Evolutionary conservation across 2,113 vertebrate species (phyloP).

Genomic region (Calypte anna): DNA sequence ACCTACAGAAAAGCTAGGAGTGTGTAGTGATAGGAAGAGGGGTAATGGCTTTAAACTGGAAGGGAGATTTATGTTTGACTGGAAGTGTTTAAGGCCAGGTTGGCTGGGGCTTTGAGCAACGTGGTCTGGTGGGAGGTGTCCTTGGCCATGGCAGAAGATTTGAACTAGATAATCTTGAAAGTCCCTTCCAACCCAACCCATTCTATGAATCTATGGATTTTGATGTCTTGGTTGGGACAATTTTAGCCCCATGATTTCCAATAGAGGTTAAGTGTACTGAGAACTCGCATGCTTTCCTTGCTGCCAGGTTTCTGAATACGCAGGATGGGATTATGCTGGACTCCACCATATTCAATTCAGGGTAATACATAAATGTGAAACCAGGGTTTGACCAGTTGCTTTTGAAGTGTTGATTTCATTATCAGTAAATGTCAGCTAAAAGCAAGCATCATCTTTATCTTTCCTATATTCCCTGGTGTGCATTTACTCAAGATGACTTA

Average conservation of each 20-base stretch:
- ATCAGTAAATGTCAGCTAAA: background rate
- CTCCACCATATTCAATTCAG: background rate
- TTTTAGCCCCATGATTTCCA: background rate
- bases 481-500: background rate
- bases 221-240: background rate
- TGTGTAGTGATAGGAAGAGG: too few relatives aligned
- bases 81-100: too few relatives aligned
- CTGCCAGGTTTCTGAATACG: background rate
- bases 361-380: background rate
- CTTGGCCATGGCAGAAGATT: too few relatives aligned
- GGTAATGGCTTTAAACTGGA: too few relatives aligned
- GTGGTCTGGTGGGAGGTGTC: too few relatives aligned
- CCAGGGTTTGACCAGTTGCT: background rate
- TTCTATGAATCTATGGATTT: too few relatives aligned
- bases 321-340: background rate
- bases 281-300: background rate
- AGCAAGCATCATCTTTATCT: background rate
- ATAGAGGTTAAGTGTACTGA: background rate
- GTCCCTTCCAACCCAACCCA: too few relatives aligned
- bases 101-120: too few relatives aligned
- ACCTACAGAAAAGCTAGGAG: too few relatives aligned
- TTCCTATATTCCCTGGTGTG: background rate
- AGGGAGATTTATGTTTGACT: too few relatives aligned
- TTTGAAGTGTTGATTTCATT: background rate
- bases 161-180: too few relatives aligned